These are phyloP conservation scores for Gonatopus flavifemur DNA, from an alignment of 1,140 invertebrate species.

Conservation along the genomic window DNA sequence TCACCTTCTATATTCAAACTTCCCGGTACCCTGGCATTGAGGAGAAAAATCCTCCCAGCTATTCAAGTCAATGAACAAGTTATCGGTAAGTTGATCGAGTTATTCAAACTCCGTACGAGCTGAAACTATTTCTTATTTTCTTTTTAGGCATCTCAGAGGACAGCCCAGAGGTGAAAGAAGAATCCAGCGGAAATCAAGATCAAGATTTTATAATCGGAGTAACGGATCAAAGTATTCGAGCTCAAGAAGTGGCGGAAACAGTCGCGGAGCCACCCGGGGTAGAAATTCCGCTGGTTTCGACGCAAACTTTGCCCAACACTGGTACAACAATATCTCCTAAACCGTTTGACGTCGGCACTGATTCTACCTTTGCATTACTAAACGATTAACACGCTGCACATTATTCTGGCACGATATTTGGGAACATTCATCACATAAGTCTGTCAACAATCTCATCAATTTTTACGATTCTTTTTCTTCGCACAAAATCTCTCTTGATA, in stretches of 20 bases:
- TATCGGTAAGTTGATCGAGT: too few relatives aligned
- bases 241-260: conserved; percentile 48
- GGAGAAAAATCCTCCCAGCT: too few relatives aligned
- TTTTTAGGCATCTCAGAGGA: conserved; percentile 8
- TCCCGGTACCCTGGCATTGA: too few relatives aligned
- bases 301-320: conserved; percentile 18
- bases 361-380: conserved; percentile 6
- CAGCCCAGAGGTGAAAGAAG: not conserved
- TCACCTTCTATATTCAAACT: too few relatives aligned
- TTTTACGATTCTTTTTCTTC: too few relatives aligned
- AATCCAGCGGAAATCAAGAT: conserved; percentile 7
- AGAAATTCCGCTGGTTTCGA: too few relatives aligned
- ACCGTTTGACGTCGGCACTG: conserved; percentile 9
- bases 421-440: too few relatives aligned
- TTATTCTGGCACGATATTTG: too few relatives aligned
- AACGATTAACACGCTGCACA: conserved; percentile 11
- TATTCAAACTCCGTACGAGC: too few relatives aligned
- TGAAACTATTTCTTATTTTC: not conserved
- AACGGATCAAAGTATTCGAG: conserved; percentile 46
- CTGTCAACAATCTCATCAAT: too few relatives aligned
- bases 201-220: conserved; percentile 22
- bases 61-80: too few relatives aligned
- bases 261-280: conserved; percentile 43
- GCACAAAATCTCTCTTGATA: too few relatives aligned
- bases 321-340: conserved; percentile 34